Base-by-base conservation (phyloP, 1,140 invertebrate genomes). In the Ctenoplectra terminalis region DNA sequence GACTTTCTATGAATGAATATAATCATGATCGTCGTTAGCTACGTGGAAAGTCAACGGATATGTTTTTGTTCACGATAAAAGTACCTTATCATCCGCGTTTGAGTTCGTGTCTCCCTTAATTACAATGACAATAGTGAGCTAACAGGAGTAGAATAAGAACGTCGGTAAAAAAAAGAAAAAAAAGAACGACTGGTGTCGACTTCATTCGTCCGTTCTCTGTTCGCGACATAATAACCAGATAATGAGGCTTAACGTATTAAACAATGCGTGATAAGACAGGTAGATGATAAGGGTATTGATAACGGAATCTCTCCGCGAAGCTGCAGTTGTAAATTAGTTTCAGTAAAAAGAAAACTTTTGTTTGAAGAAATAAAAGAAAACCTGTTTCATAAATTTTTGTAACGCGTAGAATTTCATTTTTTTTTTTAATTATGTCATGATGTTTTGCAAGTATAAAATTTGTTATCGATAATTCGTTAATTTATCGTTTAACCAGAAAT, bases 171-270 rank as follows among this genome's bases (percentile, higher is more conserved):
- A 46, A 37, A 40, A 40, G 70, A 84, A 40, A 78, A 46, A 37
- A 40, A 40, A 5, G n/a, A 37, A 11, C 15, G 50, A 81, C 40
- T 40, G 50, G 23, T 72, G 77, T 72, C 50, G 71, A 67, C 77
- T 86, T 61, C 61, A 56, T 66, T 64, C 50, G 48, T 76, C 67
- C 54, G 69, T 54, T n/a, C n/a, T 85, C 56, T 43, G 48, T 40
- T 69, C 54, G 67, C 83, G 72, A 71, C 73, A 82, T 82, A 85
- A 86, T 85, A 85, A 85, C 78, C 34, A 85, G 85, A 86, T 86
- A 86, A 86, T 86, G 83, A 85, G 56, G 73, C 79, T 85, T 82
- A 82, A 72, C 79, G 67, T 86, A 85, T 86, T 86, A 86, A 86
- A 85, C 73, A 86, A 86, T 67, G 52, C 26, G 72, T 71, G 83